Evolutionary conservation across 2,888 invertebrate genomes (phyloP), one percentile per base, ranked within the genome.

Genomic region (Baccha elongata): DNA sequence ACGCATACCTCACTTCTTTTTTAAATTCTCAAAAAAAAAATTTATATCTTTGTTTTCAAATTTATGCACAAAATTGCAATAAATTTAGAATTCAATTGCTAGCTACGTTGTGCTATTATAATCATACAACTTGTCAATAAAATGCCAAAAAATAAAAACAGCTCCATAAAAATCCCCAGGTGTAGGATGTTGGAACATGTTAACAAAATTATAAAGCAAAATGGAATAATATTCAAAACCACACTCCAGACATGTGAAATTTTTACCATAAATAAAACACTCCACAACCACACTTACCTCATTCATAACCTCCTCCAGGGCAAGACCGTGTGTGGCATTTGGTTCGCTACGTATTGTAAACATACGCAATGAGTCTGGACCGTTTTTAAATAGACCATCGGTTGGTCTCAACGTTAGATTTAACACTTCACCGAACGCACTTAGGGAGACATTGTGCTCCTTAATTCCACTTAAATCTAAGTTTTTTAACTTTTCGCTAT

Each of bases 311-410:
- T 96, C 95, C 86, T 95, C 93, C 89, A 96, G 95, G 87, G 95
- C 94, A 44, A 96, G 93, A 17, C 95, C 95, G 87, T 95, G 94
- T 69, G 95, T 95, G 85, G 94, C 93, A 72, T 95, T 94, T 50
- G 94, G 93, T 88, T 96, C 96, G 60, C 94, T 94, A 87, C 95
- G 93, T 84, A 95, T 96, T 79, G 93, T 94, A 94, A 95, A 97
- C 92, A 97, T 93, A 89, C 95, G 95, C 89, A 97, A 90, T 71
- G 88, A 87, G 50, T 90, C 88, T 11, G 91, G 88, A 17, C 95
- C 94, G 60, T 94, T 93, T 87, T 94, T 94, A 88, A 96, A 93
- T 80, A 97, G 92, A n/a, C 96, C 95, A 85, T 94, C 93, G 64
- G 96, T 96, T 81, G 94, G 94, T 88, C 93, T 94, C 87, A 97